These are phyloP conservation scores for Spizella passerina DNA, from an alignment of 2,797 vertebrate genomes.

Conservation along the genomic window DNA sequence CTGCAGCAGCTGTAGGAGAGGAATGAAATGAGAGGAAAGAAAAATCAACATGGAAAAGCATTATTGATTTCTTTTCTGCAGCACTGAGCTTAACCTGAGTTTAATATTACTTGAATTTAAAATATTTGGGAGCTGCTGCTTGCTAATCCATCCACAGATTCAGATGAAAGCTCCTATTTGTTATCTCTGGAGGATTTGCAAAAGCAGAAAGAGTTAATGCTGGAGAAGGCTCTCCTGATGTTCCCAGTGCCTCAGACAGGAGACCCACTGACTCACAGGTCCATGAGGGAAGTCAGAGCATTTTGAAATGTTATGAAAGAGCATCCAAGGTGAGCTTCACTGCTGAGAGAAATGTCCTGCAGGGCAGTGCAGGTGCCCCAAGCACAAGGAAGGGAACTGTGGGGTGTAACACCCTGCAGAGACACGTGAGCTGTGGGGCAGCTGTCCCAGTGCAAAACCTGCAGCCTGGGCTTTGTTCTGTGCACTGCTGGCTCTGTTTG, in stretches of 20 bases:
- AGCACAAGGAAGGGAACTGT: neutral
- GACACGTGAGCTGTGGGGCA: neutral
- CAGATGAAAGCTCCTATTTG: neutral
- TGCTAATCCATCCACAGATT: neutral
- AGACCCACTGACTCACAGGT: neutral
- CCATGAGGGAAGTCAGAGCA: neutral
- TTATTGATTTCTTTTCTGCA: neutral
- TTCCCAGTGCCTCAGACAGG: neutral
- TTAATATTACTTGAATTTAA: conserved; percentile 28
- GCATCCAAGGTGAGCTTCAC: neutral
- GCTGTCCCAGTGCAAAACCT: neutral
- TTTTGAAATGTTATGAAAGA: neutral
- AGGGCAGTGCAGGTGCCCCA: accelerated
- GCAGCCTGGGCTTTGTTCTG: neutral
- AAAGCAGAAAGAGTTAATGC: neutral
- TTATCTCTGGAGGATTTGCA: neutral
- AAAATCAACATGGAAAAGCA: neutral
- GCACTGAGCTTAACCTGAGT: conserved; percentile 10
- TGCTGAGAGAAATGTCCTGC: neutral
- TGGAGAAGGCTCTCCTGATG: neutral
- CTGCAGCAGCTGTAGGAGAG: neutral
- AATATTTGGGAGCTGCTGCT: neutral
- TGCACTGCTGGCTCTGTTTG: neutral
- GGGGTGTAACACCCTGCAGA: neutral
- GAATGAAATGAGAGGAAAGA: neutral